Evolutionary conservation across 2,797 vertebrate species (phyloP).

Genomic region (Sebastolobus altivelis): DNA sequence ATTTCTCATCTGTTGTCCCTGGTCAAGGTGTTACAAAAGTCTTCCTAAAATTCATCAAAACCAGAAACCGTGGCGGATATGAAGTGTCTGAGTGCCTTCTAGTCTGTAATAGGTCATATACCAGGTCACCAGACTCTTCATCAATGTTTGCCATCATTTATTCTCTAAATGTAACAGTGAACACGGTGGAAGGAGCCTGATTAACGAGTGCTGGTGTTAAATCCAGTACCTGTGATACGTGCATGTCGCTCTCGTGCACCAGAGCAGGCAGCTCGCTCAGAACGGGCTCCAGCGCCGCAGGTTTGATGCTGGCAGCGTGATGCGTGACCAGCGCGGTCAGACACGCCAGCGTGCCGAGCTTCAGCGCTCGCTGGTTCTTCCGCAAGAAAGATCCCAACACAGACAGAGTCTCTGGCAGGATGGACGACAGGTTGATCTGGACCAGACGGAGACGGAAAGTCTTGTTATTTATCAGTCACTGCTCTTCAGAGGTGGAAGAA

Average conservation of each 20-base stretch:
- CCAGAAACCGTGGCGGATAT: rapidly evolving
- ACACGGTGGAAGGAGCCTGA: neutral
- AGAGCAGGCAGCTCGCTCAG: conserved; percentile 90
- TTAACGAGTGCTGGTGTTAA: neutral
- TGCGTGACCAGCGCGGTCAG: conserved; percentile 89
- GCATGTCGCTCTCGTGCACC: conserved; percentile 93
- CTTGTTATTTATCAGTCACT: neutral
- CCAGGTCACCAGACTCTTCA: too few relatives aligned
- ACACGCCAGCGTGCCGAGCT: conserved; percentile 88
- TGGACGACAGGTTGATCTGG: conserved; percentile 88
- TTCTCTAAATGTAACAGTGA: neutral
- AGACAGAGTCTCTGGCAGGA: conserved; percentile 89
- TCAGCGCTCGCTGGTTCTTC: conserved; percentile 93
- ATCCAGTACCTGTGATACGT: conserved; percentile 83
- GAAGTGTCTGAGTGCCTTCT: too few relatives aligned
- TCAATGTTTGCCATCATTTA: too few relatives aligned
- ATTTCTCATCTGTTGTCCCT: too few relatives aligned
- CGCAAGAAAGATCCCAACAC: conserved; percentile 92
- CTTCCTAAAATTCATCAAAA: too few relatives aligned
- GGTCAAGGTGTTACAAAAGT: too few relatives aligned
- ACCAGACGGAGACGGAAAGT: conserved; percentile 70
- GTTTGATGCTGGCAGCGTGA: conserved; percentile 89
- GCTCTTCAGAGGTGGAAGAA: too few relatives aligned
- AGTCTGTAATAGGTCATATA: too few relatives aligned
- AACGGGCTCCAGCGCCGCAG: conserved; percentile 85